Evolutionary conservation across 2,113 vertebrate genomes (phyloP).

Genomic region (Phainopepla nitens): DNA sequence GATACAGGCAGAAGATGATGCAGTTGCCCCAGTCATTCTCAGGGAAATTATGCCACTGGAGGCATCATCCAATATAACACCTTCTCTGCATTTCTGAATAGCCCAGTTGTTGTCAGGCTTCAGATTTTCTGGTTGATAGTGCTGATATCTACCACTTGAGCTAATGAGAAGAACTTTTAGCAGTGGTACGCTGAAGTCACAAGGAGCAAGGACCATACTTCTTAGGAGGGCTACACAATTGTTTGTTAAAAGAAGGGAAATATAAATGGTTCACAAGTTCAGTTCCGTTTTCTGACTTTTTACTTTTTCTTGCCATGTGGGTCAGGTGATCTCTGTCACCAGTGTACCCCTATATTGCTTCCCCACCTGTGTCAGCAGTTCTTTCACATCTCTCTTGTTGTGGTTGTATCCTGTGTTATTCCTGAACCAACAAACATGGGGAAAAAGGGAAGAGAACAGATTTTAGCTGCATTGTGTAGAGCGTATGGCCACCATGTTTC

Average conservation of each 20-base stretch:
- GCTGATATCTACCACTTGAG: rapidly evolving
- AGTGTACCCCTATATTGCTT: neutral
- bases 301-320: neutral
- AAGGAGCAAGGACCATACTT: neutral
- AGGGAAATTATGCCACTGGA: neutral
- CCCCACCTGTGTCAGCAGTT: neutral
- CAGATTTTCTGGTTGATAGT: neutral
- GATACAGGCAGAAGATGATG: neutral
- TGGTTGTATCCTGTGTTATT: neutral
- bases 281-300: neutral
- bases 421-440: neutral
- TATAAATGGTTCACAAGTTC: neutral
- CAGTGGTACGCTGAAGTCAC: neutral
- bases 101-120: neutral
- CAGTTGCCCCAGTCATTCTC: neutral
- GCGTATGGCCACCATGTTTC: rapidly evolving
- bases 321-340: neutral
- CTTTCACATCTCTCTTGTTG: neutral
- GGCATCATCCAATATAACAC: neutral
- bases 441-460: neutral
- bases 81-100: neutral
- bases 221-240: neutral
- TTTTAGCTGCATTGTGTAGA: neutral
- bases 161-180: neutral
- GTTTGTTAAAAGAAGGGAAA: neutral